Evolutionary conservation across 2,113 vertebrate genomes (phyloP).

Genomic region (Phrynosoma blainvillii): DNA sequence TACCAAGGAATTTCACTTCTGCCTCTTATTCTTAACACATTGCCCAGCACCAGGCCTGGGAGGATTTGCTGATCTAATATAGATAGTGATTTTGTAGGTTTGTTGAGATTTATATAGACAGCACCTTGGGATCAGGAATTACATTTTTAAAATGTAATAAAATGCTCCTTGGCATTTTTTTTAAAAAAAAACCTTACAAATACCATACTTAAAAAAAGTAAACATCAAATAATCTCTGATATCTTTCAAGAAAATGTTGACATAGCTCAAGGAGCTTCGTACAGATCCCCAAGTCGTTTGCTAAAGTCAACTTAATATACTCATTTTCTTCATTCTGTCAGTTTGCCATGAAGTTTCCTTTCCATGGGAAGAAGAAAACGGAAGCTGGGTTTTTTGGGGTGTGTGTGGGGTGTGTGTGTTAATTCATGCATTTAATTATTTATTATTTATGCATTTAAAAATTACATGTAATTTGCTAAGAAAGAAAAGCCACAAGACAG

Average conservation of each 20-base stretch:
- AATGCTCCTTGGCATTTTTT: slow-evolving; percentile 79
- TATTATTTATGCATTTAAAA: slow-evolving; percentile 6
- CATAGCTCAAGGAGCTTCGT: slow-evolving; percentile 76
- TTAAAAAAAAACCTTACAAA: slow-evolving; percentile 73
- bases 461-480: not conserved
- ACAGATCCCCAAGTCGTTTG: slow-evolving; percentile 75
- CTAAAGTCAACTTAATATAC: slow-evolving; percentile 81
- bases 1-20: slow-evolving; percentile 82
- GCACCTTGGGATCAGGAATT: slow-evolving; percentile 82
- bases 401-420: not conserved
- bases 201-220: slow-evolving; percentile 84
- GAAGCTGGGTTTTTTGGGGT: slow-evolving; percentile 50
- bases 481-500: not conserved
- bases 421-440: not conserved
- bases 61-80: slow-evolving; percentile 87
- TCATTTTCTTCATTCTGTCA: slow-evolving; percentile 74
- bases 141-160: slow-evolving; percentile 85
- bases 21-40: slow-evolving; percentile 77
- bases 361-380: slow-evolving; percentile 48
- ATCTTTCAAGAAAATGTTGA: slow-evolving; percentile 86
- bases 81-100: slow-evolving; percentile 83
- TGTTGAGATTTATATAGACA: slow-evolving; percentile 86
- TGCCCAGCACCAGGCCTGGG: slow-evolving; percentile 76
- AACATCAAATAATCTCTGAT: slow-evolving; percentile 81
- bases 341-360: slow-evolving; percentile 62